phyloP scores from a whole-genome alignment of 2,797 vertebrate species.

The Molossus alvarezi region DNA sequence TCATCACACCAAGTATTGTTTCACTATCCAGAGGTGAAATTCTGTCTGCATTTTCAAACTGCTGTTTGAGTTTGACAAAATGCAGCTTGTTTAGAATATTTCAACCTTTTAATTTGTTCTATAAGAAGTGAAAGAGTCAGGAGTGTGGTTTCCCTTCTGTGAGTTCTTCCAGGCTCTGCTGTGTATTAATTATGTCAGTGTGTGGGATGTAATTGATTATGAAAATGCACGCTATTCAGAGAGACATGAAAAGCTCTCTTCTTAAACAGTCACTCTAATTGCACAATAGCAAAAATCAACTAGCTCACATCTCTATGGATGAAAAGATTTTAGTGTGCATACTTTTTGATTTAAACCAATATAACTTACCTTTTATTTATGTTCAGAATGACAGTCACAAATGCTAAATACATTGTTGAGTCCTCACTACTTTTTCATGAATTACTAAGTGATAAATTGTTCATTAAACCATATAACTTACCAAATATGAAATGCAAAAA shows the following conservation, averaged over 20 bases:
- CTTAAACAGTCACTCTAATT: neutral
- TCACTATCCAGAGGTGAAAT: neutral
- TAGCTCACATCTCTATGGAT: neutral
- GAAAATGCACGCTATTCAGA: constrained; percentile 7
- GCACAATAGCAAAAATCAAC: neutral
- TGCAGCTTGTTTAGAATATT: neutral
- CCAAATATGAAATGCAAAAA: neutral
- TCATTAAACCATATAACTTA: neutral
- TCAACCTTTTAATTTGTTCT: constrained; percentile 38
- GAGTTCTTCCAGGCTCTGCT: neutral
- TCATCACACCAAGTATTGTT: neutral
- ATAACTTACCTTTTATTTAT: neutral
- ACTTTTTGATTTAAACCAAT: neutral
- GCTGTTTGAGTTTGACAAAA: neutral
- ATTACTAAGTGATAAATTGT: constrained; percentile 49
- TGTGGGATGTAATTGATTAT: neutral
- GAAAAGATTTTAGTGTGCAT: neutral
- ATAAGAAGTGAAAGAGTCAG: constrained; percentile 40
- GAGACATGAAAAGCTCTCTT: constrained; percentile 34
- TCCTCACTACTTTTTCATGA: neutral
- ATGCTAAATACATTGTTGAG: neutral
- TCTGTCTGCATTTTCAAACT: neutral
- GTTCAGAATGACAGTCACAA: neutral
- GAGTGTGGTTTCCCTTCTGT: neutral
- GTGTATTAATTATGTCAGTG: neutral